These are phyloP conservation scores for Sebastes flavidus DNA, from an alignment of 2,797 vertebrate genomes.

Conservation along the genomic window DNA sequence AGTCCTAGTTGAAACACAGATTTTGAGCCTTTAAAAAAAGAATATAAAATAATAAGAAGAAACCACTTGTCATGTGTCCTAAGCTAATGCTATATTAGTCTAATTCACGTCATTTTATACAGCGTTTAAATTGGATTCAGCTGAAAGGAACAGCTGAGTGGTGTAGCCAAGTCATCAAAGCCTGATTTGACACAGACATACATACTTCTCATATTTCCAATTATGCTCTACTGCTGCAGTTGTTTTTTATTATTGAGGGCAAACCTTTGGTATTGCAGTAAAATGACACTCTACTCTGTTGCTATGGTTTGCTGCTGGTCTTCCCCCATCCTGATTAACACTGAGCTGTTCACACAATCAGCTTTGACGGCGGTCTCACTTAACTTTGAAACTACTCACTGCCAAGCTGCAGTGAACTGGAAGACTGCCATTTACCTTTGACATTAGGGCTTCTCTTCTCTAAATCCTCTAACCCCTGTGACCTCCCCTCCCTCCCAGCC, in stretches of 20 bases:
- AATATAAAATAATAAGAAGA: not conserved
- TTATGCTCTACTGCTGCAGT: not conserved
- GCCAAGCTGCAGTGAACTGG: constrained; percentile 36
- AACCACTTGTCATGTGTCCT: not conserved
- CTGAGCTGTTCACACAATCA: constrained; percentile 31
- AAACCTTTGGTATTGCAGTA: constrained; percentile 1
- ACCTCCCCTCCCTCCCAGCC: constrained; percentile 22
- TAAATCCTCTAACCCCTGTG: constrained; percentile 47
- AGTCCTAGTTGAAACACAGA: not conserved
- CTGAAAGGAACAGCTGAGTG: not conserved
- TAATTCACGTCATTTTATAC: not conserved
- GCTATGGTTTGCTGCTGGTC: constrained; percentile 22
- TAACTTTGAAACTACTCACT: constrained; percentile 33
- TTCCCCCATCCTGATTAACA: constrained; percentile 7
- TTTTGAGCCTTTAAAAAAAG: not conserved
- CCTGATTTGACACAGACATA: not conserved
- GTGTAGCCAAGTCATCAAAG: not conserved
- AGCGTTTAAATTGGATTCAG: not conserved
- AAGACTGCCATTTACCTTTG: constrained; percentile 57
- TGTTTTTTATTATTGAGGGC: not conserved
- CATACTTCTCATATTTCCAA: not conserved
- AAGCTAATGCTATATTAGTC: not conserved
- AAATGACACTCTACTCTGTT: constrained; percentile 10
- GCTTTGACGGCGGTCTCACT: constrained; percentile 24
- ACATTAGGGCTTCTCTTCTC: constrained; percentile 53